These are phyloP conservation scores for Eupithecia abbreviata DNA, from an alignment of 2,888 invertebrate species.

Conservation along the genomic window DNA sequence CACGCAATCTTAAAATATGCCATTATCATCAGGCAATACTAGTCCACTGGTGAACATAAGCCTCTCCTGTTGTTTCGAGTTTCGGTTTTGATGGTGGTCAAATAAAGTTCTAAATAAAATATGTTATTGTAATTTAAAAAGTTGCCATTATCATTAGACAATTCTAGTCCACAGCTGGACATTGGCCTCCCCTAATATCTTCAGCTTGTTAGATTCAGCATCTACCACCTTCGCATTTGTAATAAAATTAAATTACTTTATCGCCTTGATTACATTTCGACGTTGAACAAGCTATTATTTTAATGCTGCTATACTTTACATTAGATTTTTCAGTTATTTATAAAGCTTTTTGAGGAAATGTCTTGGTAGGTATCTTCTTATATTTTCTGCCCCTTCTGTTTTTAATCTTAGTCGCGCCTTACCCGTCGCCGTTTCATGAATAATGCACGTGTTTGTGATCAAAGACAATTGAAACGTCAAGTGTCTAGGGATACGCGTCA, in stretches of 20 bases:
- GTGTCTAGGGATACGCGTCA: slow-evolving; percentile 52
- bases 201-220: too few relatives aligned
- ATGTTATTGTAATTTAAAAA: too few relatives aligned
- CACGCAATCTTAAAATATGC: too few relatives aligned
- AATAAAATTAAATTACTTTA: not conserved
- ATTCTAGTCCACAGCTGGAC: too few relatives aligned
- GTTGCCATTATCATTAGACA: not conserved
- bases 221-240: not conserved
- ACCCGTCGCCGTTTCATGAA: slow-evolving; percentile 56
- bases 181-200: too few relatives aligned
- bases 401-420: slow-evolving; percentile 29
- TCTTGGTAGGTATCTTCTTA: not conserved
- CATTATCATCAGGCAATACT: too few relatives aligned
- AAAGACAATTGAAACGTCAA: slow-evolving; percentile 75
- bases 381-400: slow-evolving; percentile 20
- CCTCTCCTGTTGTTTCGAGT: too few relatives aligned
- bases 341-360: not conserved
- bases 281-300: not conserved
- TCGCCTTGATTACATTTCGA: not conserved
- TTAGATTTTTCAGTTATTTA: not conserved
- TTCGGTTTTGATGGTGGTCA: too few relatives aligned
- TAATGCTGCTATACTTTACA: not conserved
- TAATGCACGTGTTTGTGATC: slow-evolving; percentile 74
- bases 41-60: too few relatives aligned
- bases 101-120: too few relatives aligned